A percentile compares a stretch with the other conserved stretches of the same genome.
Conservation (phyloP, 2,888 invertebrate species). For the Drosophila ochracea region DNA sequence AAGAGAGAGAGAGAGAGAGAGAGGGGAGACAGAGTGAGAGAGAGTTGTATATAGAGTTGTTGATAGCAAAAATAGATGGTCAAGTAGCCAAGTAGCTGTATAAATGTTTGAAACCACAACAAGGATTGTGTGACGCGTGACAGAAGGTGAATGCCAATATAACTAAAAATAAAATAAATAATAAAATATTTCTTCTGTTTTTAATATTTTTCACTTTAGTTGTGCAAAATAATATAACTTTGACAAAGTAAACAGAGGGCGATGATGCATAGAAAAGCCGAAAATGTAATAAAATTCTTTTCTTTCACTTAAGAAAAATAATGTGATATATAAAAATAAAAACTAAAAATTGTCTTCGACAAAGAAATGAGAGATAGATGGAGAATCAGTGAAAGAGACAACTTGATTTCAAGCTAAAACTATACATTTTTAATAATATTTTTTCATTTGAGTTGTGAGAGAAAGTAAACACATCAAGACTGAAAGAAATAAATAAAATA, state of each 20-base stretch:
- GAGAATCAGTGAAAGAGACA: not conserved
- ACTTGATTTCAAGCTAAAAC: not conserved
- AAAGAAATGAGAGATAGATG: no score
- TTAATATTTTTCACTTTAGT: not conserved
- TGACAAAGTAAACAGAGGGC: not conserved
- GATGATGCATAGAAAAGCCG: not conserved
- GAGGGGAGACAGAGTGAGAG: not conserved
- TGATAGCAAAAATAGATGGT: constrained; percentile 51
- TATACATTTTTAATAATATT: not conserved
- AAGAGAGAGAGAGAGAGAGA: not conserved
- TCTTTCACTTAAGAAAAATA: not conserved
- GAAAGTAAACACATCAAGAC: not conserved
- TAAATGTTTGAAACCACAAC: constrained; percentile 56
- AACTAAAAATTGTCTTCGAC: not conserved
- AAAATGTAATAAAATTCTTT: not conserved
- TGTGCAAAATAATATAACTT: not conserved
- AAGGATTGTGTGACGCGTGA: constrained; percentile 5
- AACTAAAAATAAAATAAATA: not conserved
- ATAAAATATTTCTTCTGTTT: no score
- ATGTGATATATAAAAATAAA: not conserved
- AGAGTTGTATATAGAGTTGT: constrained; percentile 28
- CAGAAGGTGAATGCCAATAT: constrained; percentile 4
- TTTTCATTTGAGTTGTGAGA: not conserved
- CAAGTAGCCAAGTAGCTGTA: constrained; percentile 56
- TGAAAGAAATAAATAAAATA: not conserved